Base-by-base conservation (phyloP, 64 coral and sea anemone species). In the Pocillopora verrucosa region DNA sequence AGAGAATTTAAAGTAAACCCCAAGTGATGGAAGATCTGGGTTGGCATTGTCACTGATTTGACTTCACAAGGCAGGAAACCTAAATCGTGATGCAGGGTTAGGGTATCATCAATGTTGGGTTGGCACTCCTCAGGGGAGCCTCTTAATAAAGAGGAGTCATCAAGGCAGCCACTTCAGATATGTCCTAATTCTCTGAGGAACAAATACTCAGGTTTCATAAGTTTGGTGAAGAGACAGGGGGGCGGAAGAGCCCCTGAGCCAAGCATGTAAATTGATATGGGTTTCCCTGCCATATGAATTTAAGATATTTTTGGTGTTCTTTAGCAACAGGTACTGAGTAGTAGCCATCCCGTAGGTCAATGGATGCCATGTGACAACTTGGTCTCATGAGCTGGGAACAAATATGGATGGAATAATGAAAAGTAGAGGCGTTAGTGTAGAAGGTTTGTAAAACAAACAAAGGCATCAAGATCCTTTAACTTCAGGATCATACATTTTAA, bases 371-470 rank as follows among this genome's bases (percentile, higher is more conserved):
- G 73, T 84, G 87, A 37, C 88, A 90, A 25, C 30, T 26, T 60
- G 80, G 63, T 36, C 74, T 70, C 88, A 90, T 94, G 17, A 86
- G 81, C 41, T 78, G 74, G 36, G 84, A 59, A 78, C 80, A 89
- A 69, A 75, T 87, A 72, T 89, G 88, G 65, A 92, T 86, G 65
- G 88, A 80, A 80, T 94, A 63, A 94, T 94, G 79, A 90, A 86
- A 79, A 94, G 90, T 87, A 90, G 88, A n/a, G 78, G 75, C n/a
- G n/a, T n/a, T n/a, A n/a, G n/a, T n/a, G n/a, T n/a, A n/a, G n/a
- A n/a, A n/a, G n/a, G n/a, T n/a, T n/a, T n/a, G n/a, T n/a, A 72
- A 90, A 94, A 70, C 45, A 59, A 90, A 90, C 80, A 89, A 89
- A 77, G 56, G 51, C 85, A 64, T 94, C 58, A 62, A 93, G 87